phyloP scores from a whole-genome alignment of 2,797 vertebrate species.

The Aeoliscus strigatus region DNA sequence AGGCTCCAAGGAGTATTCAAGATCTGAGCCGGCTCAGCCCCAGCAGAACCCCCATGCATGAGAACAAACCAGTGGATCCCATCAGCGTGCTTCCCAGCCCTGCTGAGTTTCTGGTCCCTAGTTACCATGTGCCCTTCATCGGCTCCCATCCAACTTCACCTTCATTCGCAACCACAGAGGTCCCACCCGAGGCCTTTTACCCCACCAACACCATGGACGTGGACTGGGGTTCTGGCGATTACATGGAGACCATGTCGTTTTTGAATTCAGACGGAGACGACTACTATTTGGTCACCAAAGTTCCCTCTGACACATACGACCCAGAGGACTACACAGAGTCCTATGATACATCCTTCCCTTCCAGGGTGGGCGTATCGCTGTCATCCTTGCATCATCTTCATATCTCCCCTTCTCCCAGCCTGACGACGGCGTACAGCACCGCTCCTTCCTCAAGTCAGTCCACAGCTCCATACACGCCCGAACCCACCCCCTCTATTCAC shows the following conservation, averaged over 20 bases:
- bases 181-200: slow-evolving; percentile 67
- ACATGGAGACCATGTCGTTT: slow-evolving; percentile 80
- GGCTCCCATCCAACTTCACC: slow-evolving; percentile 61
- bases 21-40: slow-evolving; percentile 39
- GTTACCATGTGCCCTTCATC: slow-evolving; percentile 65
- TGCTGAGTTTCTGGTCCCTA: slow-evolving; percentile 49
- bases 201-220: slow-evolving; percentile 73
- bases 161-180: slow-evolving; percentile 68
- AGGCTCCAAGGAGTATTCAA: slow-evolving; percentile 20
- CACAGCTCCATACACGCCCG: slow-evolving; percentile 28
- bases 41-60: slow-evolving; percentile 40
- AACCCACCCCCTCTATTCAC: slow-evolving; percentile 26
- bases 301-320: slow-evolving; percentile 73
- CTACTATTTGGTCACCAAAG: slow-evolving; percentile 65
- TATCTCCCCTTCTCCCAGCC: slow-evolving; percentile 33
- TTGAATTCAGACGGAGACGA: slow-evolving; percentile 68
- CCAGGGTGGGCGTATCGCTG: slow-evolving; percentile 74
- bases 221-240: slow-evolving; percentile 85
- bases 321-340: slow-evolving; percentile 77
- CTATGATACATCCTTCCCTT: slow-evolving; percentile 85
- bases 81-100: slow-evolving; percentile 32
- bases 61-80: slow-evolving; percentile 27
- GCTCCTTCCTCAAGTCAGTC: slow-evolving; percentile 21
- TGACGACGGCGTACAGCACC: slow-evolving; percentile 36
- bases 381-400: slow-evolving; percentile 67